These are phyloP conservation scores for Zaprionus obscuricornis DNA, from an alignment of 2,888 invertebrate species.

Conservation along the genomic window DNA sequence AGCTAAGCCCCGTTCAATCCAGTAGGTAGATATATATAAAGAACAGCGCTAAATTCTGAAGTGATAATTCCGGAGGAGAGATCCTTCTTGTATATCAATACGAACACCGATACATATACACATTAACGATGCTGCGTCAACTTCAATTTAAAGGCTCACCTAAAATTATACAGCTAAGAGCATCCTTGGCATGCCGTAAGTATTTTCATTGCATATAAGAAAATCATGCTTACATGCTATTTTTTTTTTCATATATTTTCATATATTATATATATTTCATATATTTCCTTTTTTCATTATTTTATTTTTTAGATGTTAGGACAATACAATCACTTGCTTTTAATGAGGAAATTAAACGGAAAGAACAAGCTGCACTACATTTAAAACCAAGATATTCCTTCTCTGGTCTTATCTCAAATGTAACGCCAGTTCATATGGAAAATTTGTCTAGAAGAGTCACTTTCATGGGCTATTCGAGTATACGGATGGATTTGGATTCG, in stretches of 20 bases:
- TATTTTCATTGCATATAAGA: slow-evolving; percentile 5
- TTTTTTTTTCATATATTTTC: too few relatives aligned
- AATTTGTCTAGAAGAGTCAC: too few relatives aligned
- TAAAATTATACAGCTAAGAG: slow-evolving; percentile 25
- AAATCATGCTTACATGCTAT: neutral
- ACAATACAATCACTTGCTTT: slow-evolving; percentile 15
- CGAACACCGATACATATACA: slow-evolving; percentile 17
- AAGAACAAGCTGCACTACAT: neutral
- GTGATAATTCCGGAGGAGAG: slow-evolving; percentile 16
- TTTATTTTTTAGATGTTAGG: slow-evolving; percentile 9
- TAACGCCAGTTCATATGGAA: too few relatives aligned
- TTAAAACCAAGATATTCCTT: neutral
- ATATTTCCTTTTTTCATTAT: neutral
- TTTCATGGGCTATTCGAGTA: slow-evolving; percentile 3
- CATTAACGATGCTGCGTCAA: slow-evolving; percentile 42
- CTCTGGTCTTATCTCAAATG: too few relatives aligned
- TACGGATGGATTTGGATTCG: neutral
- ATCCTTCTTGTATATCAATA: neutral
- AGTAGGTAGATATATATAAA: slow-evolving; percentile 20
- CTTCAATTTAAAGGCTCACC: slow-evolving; percentile 33
- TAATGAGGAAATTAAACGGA: slow-evolving; percentile 7
- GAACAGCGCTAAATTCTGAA: slow-evolving; percentile 37
- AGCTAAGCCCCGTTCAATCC: slow-evolving; percentile 23
- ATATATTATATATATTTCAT: neutral
- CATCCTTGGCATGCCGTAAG: slow-evolving; percentile 36